Evolutionary conservation across 2,113 vertebrate species (phyloP), one percentile per base, ranked within the genome.

Genomic region (Zosterops borbonicus): DNA sequence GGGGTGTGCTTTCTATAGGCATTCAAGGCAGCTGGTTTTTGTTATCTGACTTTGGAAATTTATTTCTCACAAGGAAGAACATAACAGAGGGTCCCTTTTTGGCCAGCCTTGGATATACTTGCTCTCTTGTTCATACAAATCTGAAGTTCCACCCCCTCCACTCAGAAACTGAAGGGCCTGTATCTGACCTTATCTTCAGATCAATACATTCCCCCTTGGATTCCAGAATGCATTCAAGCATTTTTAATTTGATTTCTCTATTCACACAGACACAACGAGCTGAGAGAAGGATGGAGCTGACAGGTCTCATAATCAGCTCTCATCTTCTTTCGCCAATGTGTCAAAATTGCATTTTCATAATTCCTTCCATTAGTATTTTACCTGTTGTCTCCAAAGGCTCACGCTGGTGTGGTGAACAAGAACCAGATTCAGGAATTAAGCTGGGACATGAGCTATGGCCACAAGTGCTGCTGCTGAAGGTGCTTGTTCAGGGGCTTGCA

Each of bases 231-330:
- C 41, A 75, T 70, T 83, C 76, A 90, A 79, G 83, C 59, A 68
- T 86, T 93, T 96, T 96, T 86, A 93, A 95, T 97, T 95, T 92
- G 83, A 96, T 90, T 96, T 93, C 85, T 97, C 60, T 93, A 74
- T 96, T 97, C 90, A 75, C 50, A 67, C n/a, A 90, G 71, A 63
- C 74, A 83, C 37, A 35, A 83, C 1, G 0, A 91, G 47, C 63
- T 23, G 68, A 86, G 76, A 90, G 80, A 92, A 92, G 50, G 79
- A 92, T 75, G 76, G 60, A 90, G 68, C 31, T 96, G 92, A 95
- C 93, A 93, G 76, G 14, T 93, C 87, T 86, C 93, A 68, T 88
- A 93, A 96, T 95, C 90, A 55, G 64, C 60, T 68, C 64, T 96
- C 68, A 83, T 92, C 89, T 95, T 86, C 83, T 81, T 90, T 86